These are phyloP conservation scores for Brachionus rubens DNA, from an alignment of 1,140 invertebrate genomes.

Conservation along the genomic window DNA sequence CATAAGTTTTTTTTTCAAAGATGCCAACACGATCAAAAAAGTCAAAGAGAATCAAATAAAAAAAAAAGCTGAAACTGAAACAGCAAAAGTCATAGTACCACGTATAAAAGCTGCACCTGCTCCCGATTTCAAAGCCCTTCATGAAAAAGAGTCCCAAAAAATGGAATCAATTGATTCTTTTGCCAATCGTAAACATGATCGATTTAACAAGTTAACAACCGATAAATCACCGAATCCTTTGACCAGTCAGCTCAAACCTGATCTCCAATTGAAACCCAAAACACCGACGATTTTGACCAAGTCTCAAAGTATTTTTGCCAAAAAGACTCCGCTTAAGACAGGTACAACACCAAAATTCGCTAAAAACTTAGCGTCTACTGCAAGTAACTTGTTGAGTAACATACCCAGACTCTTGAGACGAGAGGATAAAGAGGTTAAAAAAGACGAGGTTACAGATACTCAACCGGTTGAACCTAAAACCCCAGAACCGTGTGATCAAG, in stretches of 20 bases:
- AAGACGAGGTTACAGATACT: not conserved
- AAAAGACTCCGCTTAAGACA: not conserved
- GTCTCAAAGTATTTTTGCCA: not conserved
- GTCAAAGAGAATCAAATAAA: not conserved
- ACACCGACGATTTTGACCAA: not conserved
- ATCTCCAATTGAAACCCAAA: not conserved
- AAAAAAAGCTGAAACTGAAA: not conserved
- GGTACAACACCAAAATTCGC: conserved; percentile 3
- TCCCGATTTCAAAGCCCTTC: not conserved
- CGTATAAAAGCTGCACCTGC: not conserved
- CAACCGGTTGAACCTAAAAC: conserved; percentile 2
- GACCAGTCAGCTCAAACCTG: not conserved
- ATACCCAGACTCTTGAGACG: not conserved
- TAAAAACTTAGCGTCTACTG: not conserved
- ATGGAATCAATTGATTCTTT: conserved; percentile 11
- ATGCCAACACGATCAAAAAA: not conserved
- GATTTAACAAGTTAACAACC: not conserved
- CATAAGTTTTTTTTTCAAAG: not conserved
- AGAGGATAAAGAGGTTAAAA: not conserved
- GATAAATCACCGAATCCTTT: not conserved
- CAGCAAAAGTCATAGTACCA: not conserved
- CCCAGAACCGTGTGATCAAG: not conserved
- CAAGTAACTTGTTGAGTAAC: not conserved
- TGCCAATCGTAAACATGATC: not conserved
- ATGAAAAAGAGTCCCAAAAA: conserved; percentile 34